Evolutionary conservation across 2,113 vertebrate species (phyloP).

Genomic region (Coturnix japonica): DNA sequence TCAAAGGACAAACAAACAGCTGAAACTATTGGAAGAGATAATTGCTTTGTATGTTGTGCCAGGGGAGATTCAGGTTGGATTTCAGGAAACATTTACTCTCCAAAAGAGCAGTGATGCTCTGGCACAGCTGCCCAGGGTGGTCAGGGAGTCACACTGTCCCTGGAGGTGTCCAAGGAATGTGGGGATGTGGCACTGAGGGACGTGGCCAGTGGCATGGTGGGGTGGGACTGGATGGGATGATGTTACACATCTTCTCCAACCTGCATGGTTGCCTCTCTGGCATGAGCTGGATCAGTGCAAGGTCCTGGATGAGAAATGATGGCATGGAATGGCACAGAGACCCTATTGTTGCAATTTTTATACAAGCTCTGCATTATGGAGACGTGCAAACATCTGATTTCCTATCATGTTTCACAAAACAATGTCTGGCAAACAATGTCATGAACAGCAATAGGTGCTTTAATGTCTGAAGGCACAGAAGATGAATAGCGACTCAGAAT

Average conservation of each 20-base stretch:
- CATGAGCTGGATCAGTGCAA: not conserved
- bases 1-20: not conserved
- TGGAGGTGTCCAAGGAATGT: too few species aligned
- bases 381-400: too few species aligned
- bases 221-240: too few species aligned
- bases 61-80: too few species aligned
- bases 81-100: too few species aligned
- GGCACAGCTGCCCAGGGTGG: too few species aligned
- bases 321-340: not conserved
- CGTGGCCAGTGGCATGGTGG: too few species aligned
- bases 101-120: too few species aligned
- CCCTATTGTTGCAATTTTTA: not conserved
- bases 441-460: not conserved
- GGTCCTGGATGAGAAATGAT: not conserved
- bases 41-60: too few species aligned
- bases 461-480: not conserved
- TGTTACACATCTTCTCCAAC: too few species aligned
- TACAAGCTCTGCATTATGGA: not conserved
- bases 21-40: not conserved
- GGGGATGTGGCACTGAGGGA: too few species aligned
- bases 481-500: not conserved
- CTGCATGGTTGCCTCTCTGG: not conserved
- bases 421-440: not conserved
- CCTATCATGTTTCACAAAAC: not conserved
- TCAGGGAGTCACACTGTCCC: too few species aligned